Conservation (phyloP, 2,888 invertebrate species). For the Synanthedon vespiformis region DNA sequence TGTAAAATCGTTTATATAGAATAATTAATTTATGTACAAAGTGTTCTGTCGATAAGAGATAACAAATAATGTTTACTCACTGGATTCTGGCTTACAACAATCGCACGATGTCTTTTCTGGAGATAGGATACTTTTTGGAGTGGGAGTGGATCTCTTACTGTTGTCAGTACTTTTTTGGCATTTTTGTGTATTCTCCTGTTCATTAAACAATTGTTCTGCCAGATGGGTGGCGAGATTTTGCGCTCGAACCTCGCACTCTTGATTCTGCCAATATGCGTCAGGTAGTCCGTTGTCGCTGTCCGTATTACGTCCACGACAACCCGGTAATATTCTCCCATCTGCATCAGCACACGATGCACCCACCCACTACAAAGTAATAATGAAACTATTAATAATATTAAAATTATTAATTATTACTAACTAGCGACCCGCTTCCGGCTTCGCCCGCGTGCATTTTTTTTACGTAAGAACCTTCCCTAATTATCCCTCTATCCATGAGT, state of each 20-base stretch:
- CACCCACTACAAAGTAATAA: constrained; percentile 35
- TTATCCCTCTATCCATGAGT: no score
- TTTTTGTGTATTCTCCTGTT: constrained; percentile 27
- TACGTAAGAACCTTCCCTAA: no score
- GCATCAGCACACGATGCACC: constrained; percentile 41
- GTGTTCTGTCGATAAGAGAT: no score
- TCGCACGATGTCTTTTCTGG: constrained; percentile 9
- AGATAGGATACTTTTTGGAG: constrained; percentile 25
- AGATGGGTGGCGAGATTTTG: constrained; percentile 37
- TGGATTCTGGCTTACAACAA: neutral
- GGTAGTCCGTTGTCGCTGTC: constrained; percentile 6
- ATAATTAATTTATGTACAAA: no score
- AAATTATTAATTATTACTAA: no score
- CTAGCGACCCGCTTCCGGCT: no score
- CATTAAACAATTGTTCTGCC: constrained; percentile 37
- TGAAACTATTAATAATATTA: no score
- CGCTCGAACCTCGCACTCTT: constrained; percentile 36
- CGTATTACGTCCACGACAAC: constrained; percentile 9
- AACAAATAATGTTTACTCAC: neutral
- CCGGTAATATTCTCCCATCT: constrained; percentile 14
- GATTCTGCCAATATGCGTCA: constrained; percentile 26
- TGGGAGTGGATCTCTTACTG: constrained; percentile 27
- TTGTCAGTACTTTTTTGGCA: constrained; percentile 28
- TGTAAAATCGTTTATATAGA: no score
- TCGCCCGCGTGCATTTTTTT: no score